These are phyloP conservation scores for Urocyon cinereoargenteus DNA, from an alignment of 2,797 vertebrate species.

Conservation along the genomic window DNA sequence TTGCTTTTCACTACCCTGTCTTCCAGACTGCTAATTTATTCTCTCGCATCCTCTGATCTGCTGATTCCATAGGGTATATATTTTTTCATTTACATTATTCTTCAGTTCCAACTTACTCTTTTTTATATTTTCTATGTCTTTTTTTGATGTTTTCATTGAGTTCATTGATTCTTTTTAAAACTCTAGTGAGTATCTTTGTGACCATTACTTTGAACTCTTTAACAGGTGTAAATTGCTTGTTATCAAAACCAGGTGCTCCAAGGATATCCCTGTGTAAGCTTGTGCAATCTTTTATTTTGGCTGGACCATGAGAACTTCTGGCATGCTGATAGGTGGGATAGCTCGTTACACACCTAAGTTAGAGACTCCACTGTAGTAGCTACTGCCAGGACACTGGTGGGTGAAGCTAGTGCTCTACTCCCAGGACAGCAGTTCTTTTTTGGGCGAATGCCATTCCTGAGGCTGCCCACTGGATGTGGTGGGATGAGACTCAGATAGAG, in stretches of 20 bases:
- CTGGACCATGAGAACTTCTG: not conserved
- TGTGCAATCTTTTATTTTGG: not conserved
- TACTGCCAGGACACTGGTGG: not conserved
- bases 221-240: not conserved
- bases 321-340: not conserved
- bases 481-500: not conserved
- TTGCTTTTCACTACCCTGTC: not conserved
- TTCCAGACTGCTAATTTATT: not conserved
- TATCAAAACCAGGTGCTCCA: not conserved
- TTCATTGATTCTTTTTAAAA: not conserved
- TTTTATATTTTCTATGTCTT: not conserved
- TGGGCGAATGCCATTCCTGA: not conserved
- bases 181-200: not conserved
- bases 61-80: not conserved
- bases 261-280: not conserved
- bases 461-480: not conserved
- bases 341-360: not conserved
- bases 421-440: not conserved
- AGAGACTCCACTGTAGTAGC: not conserved
- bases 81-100: not conserved
- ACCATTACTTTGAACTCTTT: not conserved
- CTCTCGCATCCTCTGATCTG: not conserved
- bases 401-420: not conserved
- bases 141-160: not conserved
- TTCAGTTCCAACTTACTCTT: not conserved